A percentile compares a stretch with the other conserved stretches of the same genome.
Conservation (phyloP, 2,888 invertebrate species). For the Acronicta aceris region DNA sequence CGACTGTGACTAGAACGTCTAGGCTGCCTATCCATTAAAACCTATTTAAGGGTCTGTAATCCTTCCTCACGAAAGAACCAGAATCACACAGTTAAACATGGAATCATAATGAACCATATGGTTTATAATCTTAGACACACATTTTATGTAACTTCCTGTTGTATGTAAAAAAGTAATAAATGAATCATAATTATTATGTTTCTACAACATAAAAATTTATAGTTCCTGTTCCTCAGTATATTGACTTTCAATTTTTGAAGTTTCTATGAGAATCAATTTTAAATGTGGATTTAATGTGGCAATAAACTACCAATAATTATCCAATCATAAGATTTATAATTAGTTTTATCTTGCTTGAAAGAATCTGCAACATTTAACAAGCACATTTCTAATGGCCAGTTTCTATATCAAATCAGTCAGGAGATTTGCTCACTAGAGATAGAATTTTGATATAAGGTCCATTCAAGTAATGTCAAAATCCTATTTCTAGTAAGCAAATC, state of each 20-base stretch:
- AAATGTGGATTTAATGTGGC: slow-evolving; percentile 19
- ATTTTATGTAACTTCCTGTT: background rate
- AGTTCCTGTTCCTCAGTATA: slow-evolving; percentile 18
- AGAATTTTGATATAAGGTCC: too few relatives aligned
- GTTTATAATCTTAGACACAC: background rate
- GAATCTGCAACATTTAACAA: too few relatives aligned
- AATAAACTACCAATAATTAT: slow-evolving; percentile 13
- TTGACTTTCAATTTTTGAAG: slow-evolving; percentile 5
- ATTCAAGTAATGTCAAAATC: too few relatives aligned
- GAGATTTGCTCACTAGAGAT: too few relatives aligned
- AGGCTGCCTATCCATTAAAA: background rate
- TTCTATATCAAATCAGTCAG: too few relatives aligned
- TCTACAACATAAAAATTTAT: slow-evolving; percentile 26
- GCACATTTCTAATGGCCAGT: too few relatives aligned
- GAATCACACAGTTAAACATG: background rate
- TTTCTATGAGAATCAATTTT: background rate
- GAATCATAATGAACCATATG: slow-evolving; percentile 22
- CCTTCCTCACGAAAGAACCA: background rate
- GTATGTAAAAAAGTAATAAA: background rate
- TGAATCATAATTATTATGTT: slow-evolving; percentile 6
- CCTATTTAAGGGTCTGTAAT: background rate
- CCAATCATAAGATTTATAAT: slow-evolving; percentile 3
- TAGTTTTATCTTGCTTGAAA: background rate
- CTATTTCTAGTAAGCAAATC: too few relatives aligned
- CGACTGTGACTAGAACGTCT: background rate